Conservation (phyloP, 2,888 invertebrate species). For the Dyspetes luteomarginatus region DNA sequence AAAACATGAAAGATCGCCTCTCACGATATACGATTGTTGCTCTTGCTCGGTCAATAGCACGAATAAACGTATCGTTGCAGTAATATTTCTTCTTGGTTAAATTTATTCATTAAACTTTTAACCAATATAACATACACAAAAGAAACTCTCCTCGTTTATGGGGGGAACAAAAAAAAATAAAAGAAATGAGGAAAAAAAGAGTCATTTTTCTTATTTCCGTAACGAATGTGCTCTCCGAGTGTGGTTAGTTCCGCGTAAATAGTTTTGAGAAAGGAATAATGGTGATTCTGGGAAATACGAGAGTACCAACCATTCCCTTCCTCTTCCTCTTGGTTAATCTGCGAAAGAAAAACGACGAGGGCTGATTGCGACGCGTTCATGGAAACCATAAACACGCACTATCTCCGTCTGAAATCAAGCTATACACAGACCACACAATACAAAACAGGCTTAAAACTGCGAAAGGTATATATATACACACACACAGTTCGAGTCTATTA, state of each 20-base stretch:
- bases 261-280: slow-evolving; percentile 62
- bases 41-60: slow-evolving; percentile 22
- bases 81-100: slow-evolving; percentile 29
- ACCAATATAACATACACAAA: no score
- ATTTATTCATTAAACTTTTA: slow-evolving; percentile 29
- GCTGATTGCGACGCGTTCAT: slow-evolving; percentile 73
- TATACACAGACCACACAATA: slow-evolving; percentile 7
- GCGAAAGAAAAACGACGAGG: slow-evolving; percentile 67
- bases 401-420: slow-evolving; percentile 61
- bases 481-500: not conserved
- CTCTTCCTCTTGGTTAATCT: slow-evolving; percentile 52
- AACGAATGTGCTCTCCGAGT: slow-evolving; percentile 45
- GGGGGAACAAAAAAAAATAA: not conserved
- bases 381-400: slow-evolving; percentile 75
- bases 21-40: slow-evolving; percentile 67
- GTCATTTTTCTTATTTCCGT: slow-evolving; percentile 44
- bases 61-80: slow-evolving; percentile 48
- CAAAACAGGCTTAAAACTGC: slow-evolving; percentile 13
- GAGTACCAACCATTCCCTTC: slow-evolving; percentile 45
- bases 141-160: no score
- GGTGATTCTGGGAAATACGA: slow-evolving; percentile 65
- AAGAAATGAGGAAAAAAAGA: not conserved
- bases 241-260: slow-evolving; percentile 52
- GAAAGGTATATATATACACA: not conserved
- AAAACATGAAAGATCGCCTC: slow-evolving; percentile 66